phyloP scores from a whole-genome alignment of 2,797 vertebrate species.

The Protosalanx chinensis region DNA sequence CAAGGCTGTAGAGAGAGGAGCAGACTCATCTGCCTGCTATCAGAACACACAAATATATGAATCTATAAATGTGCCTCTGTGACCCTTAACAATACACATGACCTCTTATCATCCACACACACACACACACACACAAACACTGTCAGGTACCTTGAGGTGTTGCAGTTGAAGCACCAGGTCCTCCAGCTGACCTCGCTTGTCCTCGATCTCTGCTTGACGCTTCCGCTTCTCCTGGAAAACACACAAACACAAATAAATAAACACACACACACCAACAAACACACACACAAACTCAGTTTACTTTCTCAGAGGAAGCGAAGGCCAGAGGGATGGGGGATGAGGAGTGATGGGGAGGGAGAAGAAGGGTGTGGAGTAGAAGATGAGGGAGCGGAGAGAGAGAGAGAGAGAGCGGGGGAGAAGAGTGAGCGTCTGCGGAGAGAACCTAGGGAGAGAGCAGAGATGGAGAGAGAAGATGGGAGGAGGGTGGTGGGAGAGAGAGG shows the following conservation, averaged over 20 bases:
- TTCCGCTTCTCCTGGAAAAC: slow-evolving; percentile 88
- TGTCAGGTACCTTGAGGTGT: slow-evolving; percentile 86
- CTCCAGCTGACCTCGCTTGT: slow-evolving; percentile 91
- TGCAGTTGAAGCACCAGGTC: slow-evolving; percentile 94
- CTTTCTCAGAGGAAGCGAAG: neutral
- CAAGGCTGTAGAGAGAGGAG: no score
- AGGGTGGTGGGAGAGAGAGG: neutral
- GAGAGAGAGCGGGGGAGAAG: neutral
- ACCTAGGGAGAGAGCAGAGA: neutral
- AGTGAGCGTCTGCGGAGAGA: neutral
- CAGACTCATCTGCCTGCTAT: no score
- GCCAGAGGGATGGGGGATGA: neutral
- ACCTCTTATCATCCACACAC: neutral
- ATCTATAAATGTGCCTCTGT: no score
- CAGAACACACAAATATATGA: no score
- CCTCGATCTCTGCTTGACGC: slow-evolving; percentile 93
- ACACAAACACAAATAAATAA: slow-evolving; percentile 7
- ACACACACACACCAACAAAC: neutral
- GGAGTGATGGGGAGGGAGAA: neutral
- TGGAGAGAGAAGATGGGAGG: neutral
- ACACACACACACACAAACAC: slow-evolving; percentile 5
- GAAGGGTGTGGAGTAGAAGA: no score
- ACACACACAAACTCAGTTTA: neutral
- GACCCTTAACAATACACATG: neutral
- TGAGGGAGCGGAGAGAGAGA: neutral